phyloP scores from a whole-genome alignment of 2,113 vertebrate species.

The Clinocottus analis region DNA sequence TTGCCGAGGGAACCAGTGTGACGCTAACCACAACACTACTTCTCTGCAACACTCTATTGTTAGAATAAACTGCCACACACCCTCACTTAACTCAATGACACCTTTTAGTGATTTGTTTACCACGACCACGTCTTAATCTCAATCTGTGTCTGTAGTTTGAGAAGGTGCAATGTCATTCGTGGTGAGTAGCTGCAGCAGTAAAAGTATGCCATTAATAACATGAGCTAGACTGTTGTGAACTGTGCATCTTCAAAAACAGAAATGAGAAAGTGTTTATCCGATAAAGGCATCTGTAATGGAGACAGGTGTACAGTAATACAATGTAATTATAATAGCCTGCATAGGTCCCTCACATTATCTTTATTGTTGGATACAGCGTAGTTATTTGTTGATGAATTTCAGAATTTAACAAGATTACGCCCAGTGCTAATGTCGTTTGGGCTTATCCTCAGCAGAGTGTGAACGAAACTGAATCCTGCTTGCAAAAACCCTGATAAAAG shows the following conservation, averaged over 20 bases:
- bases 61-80: too few relatives aligned
- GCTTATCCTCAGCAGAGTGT: conserved; percentile 35
- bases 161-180: neutral
- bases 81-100: too few relatives aligned
- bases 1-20: neutral
- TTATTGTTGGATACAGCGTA: conserved; percentile 16
- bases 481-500: conserved; percentile 22
- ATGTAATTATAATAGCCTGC: conserved; percentile 19
- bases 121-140: neutral
- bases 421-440: conserved; percentile 18
- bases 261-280: neutral
- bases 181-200: neutral
- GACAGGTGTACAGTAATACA: neutral
- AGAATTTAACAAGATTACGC: conserved; percentile 26
- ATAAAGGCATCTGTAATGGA: conserved; percentile 25
- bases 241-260: conserved; percentile 6
- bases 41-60: neutral
- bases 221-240: conserved; percentile 2
- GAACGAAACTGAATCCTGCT: conserved; percentile 32
- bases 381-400: conserved; percentile 18
- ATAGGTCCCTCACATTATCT: conserved; percentile 6
- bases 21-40: neutral
- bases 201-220: neutral
- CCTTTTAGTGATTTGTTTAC: neutral
- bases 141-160: neutral